Conservation (phyloP, 2,888 invertebrate species). For the Lordiphosa fenestrarum region DNA sequence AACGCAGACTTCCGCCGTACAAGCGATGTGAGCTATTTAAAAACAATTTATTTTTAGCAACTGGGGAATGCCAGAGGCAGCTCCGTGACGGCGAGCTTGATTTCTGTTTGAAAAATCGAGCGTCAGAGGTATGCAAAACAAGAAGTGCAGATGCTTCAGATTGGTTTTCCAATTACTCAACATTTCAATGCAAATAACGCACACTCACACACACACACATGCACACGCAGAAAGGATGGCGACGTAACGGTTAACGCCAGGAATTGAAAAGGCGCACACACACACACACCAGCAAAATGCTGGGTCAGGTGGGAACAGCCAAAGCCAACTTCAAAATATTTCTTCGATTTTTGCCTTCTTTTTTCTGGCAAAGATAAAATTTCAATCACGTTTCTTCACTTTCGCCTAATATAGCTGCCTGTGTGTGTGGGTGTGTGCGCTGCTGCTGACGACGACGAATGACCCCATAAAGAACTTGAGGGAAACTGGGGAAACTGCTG, state of each 20-base stretch:
- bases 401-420: constrained; percentile 27
- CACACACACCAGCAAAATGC: constrained; percentile 24
- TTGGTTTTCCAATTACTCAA: constrained; percentile 75
- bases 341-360: constrained; percentile 40
- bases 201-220: constrained; percentile 2
- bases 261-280: not conserved
- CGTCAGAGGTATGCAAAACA: constrained; percentile 65
- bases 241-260: constrained; percentile 1
- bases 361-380: constrained; percentile 65
- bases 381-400: constrained; percentile 68
- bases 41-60: constrained; percentile 74
- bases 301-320: constrained; percentile 15
- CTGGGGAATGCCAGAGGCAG: constrained; percentile 51
- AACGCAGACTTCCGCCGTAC: constrained; percentile 26
- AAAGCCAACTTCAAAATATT: constrained; percentile 43
- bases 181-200: constrained; percentile 73
- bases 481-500: not conserved
- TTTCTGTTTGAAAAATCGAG: constrained; percentile 44
- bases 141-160: constrained; percentile 74
- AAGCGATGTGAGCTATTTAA: constrained; percentile 66
- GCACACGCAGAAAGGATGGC: too few species aligned
- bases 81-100: constrained; percentile 34
- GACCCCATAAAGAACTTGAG: constrained; percentile 9
- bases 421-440: constrained; percentile 1
- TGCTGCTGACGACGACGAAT: not conserved